Evolutionary conservation across 2,888 invertebrate species (phyloP).

Genomic region (Crocallis elinguaria): DNA sequence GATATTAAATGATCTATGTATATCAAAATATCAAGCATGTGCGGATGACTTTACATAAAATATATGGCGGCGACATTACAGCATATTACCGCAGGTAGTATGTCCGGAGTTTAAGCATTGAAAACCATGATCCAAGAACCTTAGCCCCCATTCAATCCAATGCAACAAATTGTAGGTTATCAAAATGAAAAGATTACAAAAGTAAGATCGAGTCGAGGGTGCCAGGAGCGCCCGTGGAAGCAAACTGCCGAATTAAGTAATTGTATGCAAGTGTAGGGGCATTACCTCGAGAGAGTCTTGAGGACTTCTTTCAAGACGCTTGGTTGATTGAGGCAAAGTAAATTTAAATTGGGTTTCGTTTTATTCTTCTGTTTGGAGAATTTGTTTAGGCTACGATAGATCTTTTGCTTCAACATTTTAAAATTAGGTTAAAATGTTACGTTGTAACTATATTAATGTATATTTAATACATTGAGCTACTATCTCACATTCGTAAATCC

Average conservation of each 20-base stretch:
- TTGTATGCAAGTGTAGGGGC: slow-evolving; percentile 57
- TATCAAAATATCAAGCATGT: too few species aligned
- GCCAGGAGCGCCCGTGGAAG: slow-evolving; percentile 21
- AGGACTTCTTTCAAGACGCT: slow-evolving; percentile 33
- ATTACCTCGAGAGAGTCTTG: slow-evolving; percentile 40
- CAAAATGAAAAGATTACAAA: slow-evolving; percentile 39
- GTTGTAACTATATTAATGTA: neutral
- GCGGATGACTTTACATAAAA: too few species aligned
- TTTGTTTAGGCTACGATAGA: neutral
- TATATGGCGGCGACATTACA: neutral
- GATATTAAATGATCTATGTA: too few species aligned
- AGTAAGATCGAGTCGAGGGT: slow-evolving; percentile 24
- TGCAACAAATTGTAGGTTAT: slow-evolving; percentile 24
- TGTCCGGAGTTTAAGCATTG: neutral
- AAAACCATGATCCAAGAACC: neutral
- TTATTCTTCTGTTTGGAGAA: neutral
- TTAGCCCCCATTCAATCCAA: neutral
- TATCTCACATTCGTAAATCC: slow-evolving; percentile 6
- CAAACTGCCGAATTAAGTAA: slow-evolving; percentile 59
- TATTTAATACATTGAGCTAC: neutral
- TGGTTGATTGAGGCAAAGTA: slow-evolving; percentile 9
- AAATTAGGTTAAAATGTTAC: neutral
- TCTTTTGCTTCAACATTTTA: neutral
- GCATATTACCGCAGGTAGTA: neutral
- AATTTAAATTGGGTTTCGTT: neutral